phyloP scores from a whole-genome alignment of 1,140 invertebrate genomes.

The Trichoplusia ni region DNA sequence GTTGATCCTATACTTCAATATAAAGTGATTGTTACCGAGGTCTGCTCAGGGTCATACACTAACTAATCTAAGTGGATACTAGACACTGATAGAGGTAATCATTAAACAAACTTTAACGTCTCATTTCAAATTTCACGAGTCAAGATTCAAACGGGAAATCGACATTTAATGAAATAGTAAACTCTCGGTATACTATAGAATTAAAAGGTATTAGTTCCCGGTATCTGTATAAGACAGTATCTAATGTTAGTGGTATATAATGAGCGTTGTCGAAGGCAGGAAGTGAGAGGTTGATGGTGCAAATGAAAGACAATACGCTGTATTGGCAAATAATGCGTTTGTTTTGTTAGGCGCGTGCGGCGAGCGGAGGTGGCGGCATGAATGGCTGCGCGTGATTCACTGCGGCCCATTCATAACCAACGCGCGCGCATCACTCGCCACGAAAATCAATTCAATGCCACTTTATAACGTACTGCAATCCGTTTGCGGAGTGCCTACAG shows the following conservation, averaged over 20 bases:
- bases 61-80: conserved; percentile 23
- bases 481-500: conserved; percentile 8
- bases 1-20: conserved; percentile 40
- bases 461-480: conserved; percentile 25
- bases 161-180: conserved; percentile 23
- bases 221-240: conserved; percentile 27
- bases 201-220: conserved; percentile 25
- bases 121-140: conserved; percentile 67
- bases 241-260: conserved; percentile 47
- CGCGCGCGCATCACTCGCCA: conserved; percentile 52
- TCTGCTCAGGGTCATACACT: conserved; percentile 31
- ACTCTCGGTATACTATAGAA: conserved; percentile 29
- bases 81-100: conserved; percentile 31
- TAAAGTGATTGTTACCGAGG: conserved; percentile 39
- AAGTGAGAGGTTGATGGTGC: conserved; percentile 68
- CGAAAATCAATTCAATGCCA: conserved; percentile 39
- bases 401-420: conserved; percentile 65
- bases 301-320: conserved; percentile 68
- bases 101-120: conserved; percentile 44
- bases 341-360: conserved; percentile 62
- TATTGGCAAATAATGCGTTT: conserved; percentile 71
- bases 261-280: conserved; percentile 57
- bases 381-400: conserved; percentile 73
- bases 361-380: conserved; percentile 63
- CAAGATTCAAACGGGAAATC: conserved; percentile 46